A percentile compares a stretch with the other conserved stretches of the same genome.
These are phyloP conservation scores for Serripes groenlandicus DNA, from an alignment of 2,888 invertebrate species.

Conservation along the genomic window DNA sequence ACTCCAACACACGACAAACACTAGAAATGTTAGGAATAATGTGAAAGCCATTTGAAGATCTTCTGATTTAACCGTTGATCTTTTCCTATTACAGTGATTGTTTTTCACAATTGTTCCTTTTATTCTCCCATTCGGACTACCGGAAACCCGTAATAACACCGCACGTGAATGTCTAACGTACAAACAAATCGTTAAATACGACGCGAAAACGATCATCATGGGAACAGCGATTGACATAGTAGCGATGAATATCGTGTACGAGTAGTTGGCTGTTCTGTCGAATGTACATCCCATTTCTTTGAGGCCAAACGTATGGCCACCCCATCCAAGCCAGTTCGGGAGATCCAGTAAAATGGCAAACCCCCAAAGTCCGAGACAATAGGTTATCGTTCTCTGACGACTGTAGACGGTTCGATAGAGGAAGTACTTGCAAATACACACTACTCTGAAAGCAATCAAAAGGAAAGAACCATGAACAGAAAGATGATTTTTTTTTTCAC, in stretches of 20 bases:
- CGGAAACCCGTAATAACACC: constrained; percentile 22
- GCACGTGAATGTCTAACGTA: constrained; percentile 56
- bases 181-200: constrained; percentile 66
- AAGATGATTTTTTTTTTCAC: too few relatives aligned
- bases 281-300: constrained; percentile 77
- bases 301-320: constrained; percentile 74
- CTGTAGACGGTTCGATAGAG: constrained; percentile 68
- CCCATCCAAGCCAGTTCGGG: constrained; percentile 77
- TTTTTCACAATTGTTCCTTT: constrained; percentile 16
- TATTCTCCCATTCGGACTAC: constrained; percentile 13
- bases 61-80: constrained; percentile 43
- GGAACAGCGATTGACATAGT: constrained; percentile 67
- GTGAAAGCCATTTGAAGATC: constrained; percentile 74
- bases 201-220: constrained; percentile 65
- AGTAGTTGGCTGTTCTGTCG: constrained; percentile 70
- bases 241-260: constrained; percentile 74
- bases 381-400: constrained; percentile 63
- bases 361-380: constrained; percentile 69
- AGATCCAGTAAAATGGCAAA: constrained; percentile 65
- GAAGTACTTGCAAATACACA: constrained; percentile 68
- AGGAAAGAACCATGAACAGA: too few relatives aligned
- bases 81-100: constrained; percentile 16
- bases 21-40: constrained; percentile 73
- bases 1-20: constrained; percentile 74
- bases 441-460: constrained; percentile 71